phyloP scores from a whole-genome alignment of 2,888 invertebrate species.

The Elaeidobius kamerunicus region DNA sequence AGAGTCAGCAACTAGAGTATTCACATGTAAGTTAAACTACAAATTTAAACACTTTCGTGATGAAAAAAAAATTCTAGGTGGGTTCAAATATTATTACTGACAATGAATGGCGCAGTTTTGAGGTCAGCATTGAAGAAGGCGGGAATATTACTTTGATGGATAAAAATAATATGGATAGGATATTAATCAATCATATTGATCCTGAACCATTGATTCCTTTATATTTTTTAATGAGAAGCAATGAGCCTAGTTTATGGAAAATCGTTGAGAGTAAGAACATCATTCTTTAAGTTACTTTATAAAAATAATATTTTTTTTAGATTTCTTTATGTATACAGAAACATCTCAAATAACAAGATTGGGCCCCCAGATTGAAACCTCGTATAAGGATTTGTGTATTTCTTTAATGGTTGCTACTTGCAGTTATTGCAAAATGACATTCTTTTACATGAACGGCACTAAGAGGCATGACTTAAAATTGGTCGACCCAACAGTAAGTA shows the following conservation, averaged over 20 bases:
- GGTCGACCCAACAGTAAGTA: constrained; percentile 34
- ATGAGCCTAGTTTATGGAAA: constrained; percentile 43
- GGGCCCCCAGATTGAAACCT: constrained; percentile 40
- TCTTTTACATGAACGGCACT: constrained; percentile 38
- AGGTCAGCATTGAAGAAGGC: constrained; percentile 36
- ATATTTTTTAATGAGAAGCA: constrained; percentile 42
- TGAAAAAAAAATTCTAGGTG: constrained; percentile 34
- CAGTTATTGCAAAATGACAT: constrained; percentile 41
- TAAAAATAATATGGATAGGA: constrained; percentile 32
- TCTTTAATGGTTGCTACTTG: constrained; percentile 43
- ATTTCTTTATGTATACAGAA: constrained; percentile 43
- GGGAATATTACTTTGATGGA: constrained; percentile 39
- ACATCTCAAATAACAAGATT: constrained; percentile 40
- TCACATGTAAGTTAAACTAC: constrained; percentile 23
- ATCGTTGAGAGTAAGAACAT: constrained; percentile 43
- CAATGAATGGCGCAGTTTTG: constrained; percentile 45
- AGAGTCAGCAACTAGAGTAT: constrained; percentile 7
- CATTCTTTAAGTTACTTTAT: no score
- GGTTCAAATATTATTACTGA: constrained; percentile 39
- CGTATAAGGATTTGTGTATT: constrained; percentile 42
- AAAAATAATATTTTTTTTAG: constrained; percentile 42
- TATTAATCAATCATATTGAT: constrained; percentile 25
- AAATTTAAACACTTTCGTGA: neutral
- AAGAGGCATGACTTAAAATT: constrained; percentile 34
- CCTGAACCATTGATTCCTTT: constrained; percentile 37